Evolutionary conservation across 1,140 invertebrate genomes (phyloP), one percentile per base, ranked within the genome.

Genomic region (Stenopsyche tienmushanensis): DNA sequence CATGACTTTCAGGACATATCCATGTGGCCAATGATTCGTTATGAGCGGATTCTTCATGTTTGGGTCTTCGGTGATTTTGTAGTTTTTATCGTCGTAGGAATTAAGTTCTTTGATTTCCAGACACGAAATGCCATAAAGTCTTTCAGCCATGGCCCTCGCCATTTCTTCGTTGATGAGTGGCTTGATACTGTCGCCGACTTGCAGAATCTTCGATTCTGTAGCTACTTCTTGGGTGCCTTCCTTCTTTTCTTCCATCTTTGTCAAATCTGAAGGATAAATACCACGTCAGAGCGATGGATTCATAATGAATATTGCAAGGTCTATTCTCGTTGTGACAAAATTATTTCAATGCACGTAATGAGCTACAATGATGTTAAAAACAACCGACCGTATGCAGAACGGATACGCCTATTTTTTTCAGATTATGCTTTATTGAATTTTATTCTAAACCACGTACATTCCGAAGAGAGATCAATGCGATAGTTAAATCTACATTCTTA

Each of bases 51-150:
- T 88, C 68, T 84, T 82, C 52, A 83, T 77, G 57, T 83, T 80
- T 0, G 73, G 73, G 21, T 77, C 74, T 34, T 84, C 77, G 1
- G 75, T 82, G 15, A 80, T 76, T 66, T 76, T 76, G 71, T 86
- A 94, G 76, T 94, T 94, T 71, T 84, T 86, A 76, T 95, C 92
- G 72, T 94, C 90, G 72, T 94, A 95, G 9, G 88, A 86, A 64
- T 90, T 86, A 0, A 94, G 74, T 72, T 90, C 86, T 13, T 76
- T 82, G 1, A 92, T 81, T 21, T 82, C 82, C n/a, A 78, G 78
- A 1, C 85, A 83, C 5, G 82, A 81, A 8, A 92, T 82, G 1
- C 89, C 89, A 71, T 91, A 94, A 0, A 91, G 77, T 1, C 83
- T 76, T 68, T 85, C 77, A 0, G 86, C 76, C 0, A 92, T 72